Evolutionary conservation across 2,797 vertebrate species (phyloP).

Genomic region (Muscicapa comitata): DNA sequence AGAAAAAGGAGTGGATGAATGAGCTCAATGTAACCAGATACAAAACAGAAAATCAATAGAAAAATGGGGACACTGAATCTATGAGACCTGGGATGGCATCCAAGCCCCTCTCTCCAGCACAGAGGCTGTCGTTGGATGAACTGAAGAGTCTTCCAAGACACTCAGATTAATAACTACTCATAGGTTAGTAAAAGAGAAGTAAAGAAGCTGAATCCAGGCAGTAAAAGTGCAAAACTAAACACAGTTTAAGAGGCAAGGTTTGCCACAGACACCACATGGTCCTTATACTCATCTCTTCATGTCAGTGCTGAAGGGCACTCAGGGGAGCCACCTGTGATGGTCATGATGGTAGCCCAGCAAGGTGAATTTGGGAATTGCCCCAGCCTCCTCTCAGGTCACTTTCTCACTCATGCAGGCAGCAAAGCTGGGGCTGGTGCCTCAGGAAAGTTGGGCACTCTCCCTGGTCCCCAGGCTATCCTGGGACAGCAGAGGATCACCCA

Average conservation of each 20-base stretch:
- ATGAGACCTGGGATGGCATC: not conserved
- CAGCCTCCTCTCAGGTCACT: accelerated
- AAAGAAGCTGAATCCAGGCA: not conserved
- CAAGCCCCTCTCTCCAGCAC: not conserved
- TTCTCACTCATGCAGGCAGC: not conserved
- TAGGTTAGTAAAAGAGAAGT: not conserved
- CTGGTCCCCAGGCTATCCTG: not conserved
- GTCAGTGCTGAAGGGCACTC: not conserved
- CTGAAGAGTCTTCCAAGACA: not conserved
- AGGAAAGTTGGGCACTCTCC: not conserved
- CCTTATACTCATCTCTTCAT: not conserved
- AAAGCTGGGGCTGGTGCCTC: not conserved
- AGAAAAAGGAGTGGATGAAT: not conserved
- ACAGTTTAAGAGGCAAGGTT: not conserved
- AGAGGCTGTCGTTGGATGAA: accelerated
- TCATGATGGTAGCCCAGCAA: not conserved
- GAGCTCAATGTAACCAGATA: not conserved
- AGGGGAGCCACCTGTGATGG: not conserved
- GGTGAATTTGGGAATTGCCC: not conserved
- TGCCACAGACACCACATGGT: not conserved
- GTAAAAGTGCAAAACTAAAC: not conserved
- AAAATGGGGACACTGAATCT: not conserved
- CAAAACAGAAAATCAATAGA: not conserved
- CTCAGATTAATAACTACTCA: not conserved
- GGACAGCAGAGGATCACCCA: not conserved